These are phyloP conservation scores for Oscheius sp. DNA, from an alignment of 1,140 invertebrate genomes.

Conservation along the genomic window DNA sequence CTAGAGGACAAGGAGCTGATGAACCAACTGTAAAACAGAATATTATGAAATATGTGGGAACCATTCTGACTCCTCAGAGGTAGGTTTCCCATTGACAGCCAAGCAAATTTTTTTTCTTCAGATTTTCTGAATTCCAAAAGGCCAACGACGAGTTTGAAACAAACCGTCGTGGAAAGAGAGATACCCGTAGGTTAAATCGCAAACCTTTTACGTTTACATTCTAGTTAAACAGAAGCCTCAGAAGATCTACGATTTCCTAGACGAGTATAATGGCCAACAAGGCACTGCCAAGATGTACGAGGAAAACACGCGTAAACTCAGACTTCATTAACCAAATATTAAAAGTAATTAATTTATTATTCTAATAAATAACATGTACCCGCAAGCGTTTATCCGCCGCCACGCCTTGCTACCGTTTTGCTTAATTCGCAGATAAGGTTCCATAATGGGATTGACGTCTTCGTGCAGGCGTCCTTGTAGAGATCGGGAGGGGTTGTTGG, in stretches of 20 bases:
- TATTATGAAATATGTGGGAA: not conserved
- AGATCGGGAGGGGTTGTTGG: not conserved
- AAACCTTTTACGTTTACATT: not conserved
- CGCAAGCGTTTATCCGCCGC: not conserved
- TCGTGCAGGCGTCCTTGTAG: not conserved
- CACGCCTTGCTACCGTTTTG: not conserved
- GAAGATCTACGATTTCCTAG: conserved; percentile 7
- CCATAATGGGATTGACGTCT: not conserved
- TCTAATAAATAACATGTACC: not conserved
- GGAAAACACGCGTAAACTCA: not conserved
- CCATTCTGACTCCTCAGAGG: conserved; percentile 4
- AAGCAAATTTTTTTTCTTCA: not conserved
- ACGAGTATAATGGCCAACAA: not conserved
- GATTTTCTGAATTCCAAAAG: conserved; percentile 4
- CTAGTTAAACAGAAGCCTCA: not conserved
- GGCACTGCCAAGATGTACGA: not conserved
- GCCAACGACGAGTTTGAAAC: conserved; percentile 3
- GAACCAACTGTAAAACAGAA: conserved; percentile 6
- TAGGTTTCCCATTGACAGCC: not conserved
- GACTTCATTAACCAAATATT: not conserved
- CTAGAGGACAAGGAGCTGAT: conserved; percentile 2
- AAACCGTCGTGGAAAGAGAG: not conserved
- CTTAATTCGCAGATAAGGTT: conserved; percentile 7
- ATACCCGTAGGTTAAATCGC: not conserved
- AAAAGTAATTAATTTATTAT: no score